phyloP scores from a whole-genome alignment of 2,888 invertebrate species.

The Cryptosula pallasiana region DNA sequence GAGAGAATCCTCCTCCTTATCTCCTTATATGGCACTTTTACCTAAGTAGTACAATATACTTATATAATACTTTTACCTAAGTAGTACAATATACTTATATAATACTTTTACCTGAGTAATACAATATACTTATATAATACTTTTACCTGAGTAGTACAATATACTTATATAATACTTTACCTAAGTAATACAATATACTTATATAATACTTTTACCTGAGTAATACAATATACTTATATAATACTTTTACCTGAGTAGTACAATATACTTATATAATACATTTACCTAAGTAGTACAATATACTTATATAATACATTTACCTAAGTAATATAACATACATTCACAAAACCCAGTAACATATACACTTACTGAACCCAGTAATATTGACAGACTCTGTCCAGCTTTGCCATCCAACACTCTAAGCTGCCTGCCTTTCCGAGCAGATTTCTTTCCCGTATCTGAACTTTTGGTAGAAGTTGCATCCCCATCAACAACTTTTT shows the following conservation, averaged over 20 bases:
- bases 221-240: constrained; percentile 52
- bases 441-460: constrained; percentile 38
- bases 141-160: constrained; percentile 52
- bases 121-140: constrained; percentile 55
- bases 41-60: constrained; percentile 27
- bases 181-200: constrained; percentile 47
- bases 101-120: constrained; percentile 52
- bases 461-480: constrained; percentile 27
- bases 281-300: constrained; percentile 51
- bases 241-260: constrained; percentile 51
- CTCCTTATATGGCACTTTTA: constrained; percentile 56
- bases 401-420: constrained; percentile 87
- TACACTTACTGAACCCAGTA: constrained; percentile 17
- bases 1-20: constrained; percentile 70
- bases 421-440: constrained; percentile 83
- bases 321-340: neutral
- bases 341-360: no score
- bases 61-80: constrained; percentile 54
- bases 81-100: constrained; percentile 51
- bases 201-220: constrained; percentile 54
- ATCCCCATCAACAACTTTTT: constrained; percentile 30
- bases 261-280: constrained; percentile 55
- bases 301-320: constrained; percentile 56
- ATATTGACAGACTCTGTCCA: constrained; percentile 73
- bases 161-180: constrained; percentile 56